Conservation (phyloP, 2,888 invertebrate species). For the Macrophya alboannulata region DNA sequence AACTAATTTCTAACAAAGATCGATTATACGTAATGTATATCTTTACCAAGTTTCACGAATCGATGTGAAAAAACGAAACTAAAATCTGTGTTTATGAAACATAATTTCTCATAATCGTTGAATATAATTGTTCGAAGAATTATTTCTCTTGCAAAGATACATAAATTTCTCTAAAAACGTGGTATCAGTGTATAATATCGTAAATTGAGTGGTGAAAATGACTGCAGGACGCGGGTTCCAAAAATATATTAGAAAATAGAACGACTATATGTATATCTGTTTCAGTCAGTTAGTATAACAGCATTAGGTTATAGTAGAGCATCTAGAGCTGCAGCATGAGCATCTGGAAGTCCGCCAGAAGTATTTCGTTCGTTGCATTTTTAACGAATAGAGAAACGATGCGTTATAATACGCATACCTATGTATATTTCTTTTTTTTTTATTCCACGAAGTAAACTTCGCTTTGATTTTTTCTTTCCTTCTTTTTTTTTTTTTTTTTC, state of each 20-base stretch:
- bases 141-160: not conserved
- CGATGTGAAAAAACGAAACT: too few relatives aligned
- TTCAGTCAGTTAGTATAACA: conserved; percentile 5
- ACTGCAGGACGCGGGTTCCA: conserved; percentile 28
- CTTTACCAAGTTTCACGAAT: too few relatives aligned
- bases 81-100: too few relatives aligned
- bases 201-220: conserved; percentile 6
- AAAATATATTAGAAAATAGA: conserved; percentile 54
- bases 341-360: conserved; percentile 54
- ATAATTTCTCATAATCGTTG: not conserved
- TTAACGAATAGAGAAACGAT: conserved; percentile 29
- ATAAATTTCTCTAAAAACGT: not conserved
- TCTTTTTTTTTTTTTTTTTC: too few relatives aligned
- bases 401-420: not conserved
- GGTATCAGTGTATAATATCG: not conserved
- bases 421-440: not conserved
- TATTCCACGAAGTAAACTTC: not conserved
- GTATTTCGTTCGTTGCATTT: conserved; percentile 36
- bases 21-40: too few relatives aligned
- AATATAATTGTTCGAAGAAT: not conserved
- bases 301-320: not conserved
- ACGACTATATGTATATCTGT: conserved; percentile 41
- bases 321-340: not conserved
- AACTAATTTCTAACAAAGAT: too few relatives aligned
- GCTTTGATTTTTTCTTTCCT: not conserved